phyloP scores from a whole-genome alignment of 2,113 vertebrate species.

The Zeus faber region DNA sequence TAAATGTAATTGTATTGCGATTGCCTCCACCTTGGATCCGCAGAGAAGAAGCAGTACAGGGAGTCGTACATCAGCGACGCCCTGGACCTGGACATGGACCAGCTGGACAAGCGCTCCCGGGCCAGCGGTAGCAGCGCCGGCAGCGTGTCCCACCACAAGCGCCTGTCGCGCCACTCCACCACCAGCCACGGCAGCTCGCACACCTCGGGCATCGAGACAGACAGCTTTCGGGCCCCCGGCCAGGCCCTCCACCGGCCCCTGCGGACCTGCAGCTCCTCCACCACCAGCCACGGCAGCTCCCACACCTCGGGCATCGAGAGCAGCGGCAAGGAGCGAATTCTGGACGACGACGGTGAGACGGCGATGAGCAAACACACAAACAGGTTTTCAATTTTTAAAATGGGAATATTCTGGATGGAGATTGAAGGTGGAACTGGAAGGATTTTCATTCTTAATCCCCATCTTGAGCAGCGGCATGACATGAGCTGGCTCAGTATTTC shows the following conservation, averaged over 20 bases:
- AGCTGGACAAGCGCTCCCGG: slow-evolving; percentile 88
- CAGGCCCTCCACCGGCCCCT: slow-evolving; percentile 79
- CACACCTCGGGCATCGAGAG: slow-evolving; percentile 95
- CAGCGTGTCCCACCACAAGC: slow-evolving; percentile 85
- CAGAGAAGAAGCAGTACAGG: slow-evolving; percentile 98
- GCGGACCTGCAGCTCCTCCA: slow-evolving; percentile 90
- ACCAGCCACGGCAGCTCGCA: slow-evolving; percentile 94
- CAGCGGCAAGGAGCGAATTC: slow-evolving; percentile 87
- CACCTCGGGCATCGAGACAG: slow-evolving; percentile 92
- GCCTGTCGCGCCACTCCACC: slow-evolving; percentile 88
- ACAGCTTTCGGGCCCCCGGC: slow-evolving; percentile 76
- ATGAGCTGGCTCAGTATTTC: too few relatives aligned
- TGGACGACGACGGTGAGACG: slow-evolving; percentile 97
- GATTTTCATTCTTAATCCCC: too few relatives aligned
- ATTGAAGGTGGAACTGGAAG: too few relatives aligned
- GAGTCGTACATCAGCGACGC: slow-evolving; percentile 98
- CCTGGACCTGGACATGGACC: slow-evolving; percentile 94
- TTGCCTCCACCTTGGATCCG: not conserved
- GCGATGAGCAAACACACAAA: too few relatives aligned
- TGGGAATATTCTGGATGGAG: too few relatives aligned
- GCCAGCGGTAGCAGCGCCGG: slow-evolving; percentile 94
- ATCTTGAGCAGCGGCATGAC: too few relatives aligned
- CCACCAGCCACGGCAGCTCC: slow-evolving; percentile 92
- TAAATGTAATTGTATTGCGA: not conserved
- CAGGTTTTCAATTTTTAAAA: too few relatives aligned